A percentile compares a stretch with the other conserved stretches of the same genome.
Evolutionary conservation across 2,797 vertebrate species (phyloP).

Genomic region (Micromesistius poutassou): DNA sequence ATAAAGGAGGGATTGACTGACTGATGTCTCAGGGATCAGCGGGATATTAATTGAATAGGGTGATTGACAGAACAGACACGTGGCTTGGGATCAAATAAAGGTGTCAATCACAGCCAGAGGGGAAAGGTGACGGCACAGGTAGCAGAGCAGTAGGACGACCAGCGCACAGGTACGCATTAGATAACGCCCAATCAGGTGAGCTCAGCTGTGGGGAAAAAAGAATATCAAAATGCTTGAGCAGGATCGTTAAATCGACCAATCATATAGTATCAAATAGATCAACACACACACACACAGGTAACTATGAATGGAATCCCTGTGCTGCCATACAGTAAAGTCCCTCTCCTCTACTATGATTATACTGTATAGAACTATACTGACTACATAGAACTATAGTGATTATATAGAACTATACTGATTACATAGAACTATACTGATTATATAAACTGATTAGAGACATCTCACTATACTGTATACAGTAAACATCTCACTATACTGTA

Average conservation of each 20-base stretch:
- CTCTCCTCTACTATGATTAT: not conserved
- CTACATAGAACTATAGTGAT: too few species aligned
- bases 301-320: conserved; percentile 9
- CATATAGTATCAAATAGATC: not conserved
- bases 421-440: too few species aligned
- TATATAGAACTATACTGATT: too few species aligned
- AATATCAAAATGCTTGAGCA: not conserved
- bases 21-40: too few species aligned
- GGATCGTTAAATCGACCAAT: not conserved
- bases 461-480: too few species aligned
- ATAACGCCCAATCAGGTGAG: not conserved
- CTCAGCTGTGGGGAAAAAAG: not conserved
- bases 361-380: not conserved
- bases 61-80: not conserved
- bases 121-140: not conserved
- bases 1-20: too few species aligned
- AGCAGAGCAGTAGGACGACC: conserved; percentile 17
- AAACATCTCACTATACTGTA: too few species aligned
- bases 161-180: too few species aligned
- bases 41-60: not conserved
- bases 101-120: conserved; percentile 16
- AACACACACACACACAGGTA: not conserved
- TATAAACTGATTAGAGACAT: too few species aligned
- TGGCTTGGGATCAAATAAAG: conserved; percentile 22
- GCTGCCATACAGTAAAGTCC: not conserved